phyloP scores from a whole-genome alignment of 2,888 invertebrate species.

The Homarus gammarus region DNA sequence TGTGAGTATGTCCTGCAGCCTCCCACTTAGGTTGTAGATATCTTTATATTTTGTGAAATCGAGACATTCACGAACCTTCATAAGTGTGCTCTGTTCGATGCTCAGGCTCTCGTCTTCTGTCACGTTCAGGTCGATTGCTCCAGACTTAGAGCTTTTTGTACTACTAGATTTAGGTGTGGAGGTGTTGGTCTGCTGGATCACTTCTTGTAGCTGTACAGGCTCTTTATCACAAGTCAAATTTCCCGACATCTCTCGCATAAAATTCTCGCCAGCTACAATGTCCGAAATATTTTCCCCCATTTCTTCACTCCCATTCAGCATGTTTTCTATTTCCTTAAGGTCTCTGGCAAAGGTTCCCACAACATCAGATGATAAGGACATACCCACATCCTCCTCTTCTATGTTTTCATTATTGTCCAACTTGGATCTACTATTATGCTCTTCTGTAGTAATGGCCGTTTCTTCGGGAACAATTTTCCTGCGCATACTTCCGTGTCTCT shows the following conservation, averaged over 20 bases:
- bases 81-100: constrained; percentile 76
- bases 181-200: constrained; percentile 24
- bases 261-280: constrained; percentile 31
- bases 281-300: constrained; percentile 56
- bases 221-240: background rate
- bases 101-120: constrained; percentile 66
- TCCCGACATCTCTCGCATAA: constrained; percentile 1
- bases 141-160: constrained; percentile 30
- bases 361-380: constrained; percentile 7
- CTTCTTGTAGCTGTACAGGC: background rate
- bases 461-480: constrained; percentile 76
- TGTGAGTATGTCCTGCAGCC: constrained; percentile 78
- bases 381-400: background rate
- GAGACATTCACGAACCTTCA: constrained; percentile 77
- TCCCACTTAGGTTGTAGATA: constrained; percentile 78
- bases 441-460: background rate
- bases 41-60: constrained; percentile 78
- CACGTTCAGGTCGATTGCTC: constrained; percentile 18
- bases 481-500: constrained; percentile 77
- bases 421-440: background rate
- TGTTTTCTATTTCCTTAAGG: constrained; percentile 62
- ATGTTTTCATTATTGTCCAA: constrained; percentile 5
- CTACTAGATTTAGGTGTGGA: constrained; percentile 70
- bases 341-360: constrained; percentile 60
- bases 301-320: constrained; percentile 59